Base-by-base conservation (phyloP, 2,888 invertebrate genomes). In the Lottia scabra region DNA sequence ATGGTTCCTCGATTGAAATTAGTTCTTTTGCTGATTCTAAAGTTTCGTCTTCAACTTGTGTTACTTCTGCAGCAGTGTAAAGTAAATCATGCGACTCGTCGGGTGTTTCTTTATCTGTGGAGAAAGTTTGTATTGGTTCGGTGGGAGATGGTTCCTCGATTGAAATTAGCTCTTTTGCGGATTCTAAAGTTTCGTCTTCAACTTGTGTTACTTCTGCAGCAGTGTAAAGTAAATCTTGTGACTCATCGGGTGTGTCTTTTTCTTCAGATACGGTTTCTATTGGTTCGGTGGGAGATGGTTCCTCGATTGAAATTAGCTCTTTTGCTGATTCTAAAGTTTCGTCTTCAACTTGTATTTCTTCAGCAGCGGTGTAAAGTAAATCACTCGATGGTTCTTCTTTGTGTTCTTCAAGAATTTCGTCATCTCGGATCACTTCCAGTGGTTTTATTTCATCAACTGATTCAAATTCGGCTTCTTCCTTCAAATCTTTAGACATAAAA, bases 41-140 rank as follows among this genome's bases (percentile, higher is more conserved):
- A 26, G 27, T 45, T 8, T n/a, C n/a, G n/a, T n/a, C n/a, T n/a
- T n/a, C n/a, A n/a, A n/a, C n/a, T n/a, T n/a, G n/a, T n/a, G n/a
- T n/a, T n/a, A n/a, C n/a, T n/a, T n/a, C n/a, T n/a, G n/a, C n/a
- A n/a, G n/a, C n/a, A n/a, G n/a, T n/a, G n/a, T n/a, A n/a, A n/a
- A n/a, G n/a, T n/a, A n/a, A n/a, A n/a, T n/a, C n/a, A n/a, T n/a
- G n/a, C n/a, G n/a, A n/a, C n/a, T n/a, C n/a, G n/a, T n/a, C n/a
- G n/a, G n/a, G n/a, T n/a, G n/a, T n/a, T n/a, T 64, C 68, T 2
- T 23, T 8, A 16, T 67, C 68, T 26, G 67, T 63, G 12, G 30
- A n/a, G 30, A 63, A 43, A 16, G 23, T 62, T 30, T 66, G 23
- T 26, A 67, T 30, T 63, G 46, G n/a, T 19, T 67, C 74, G 13